phyloP scores from a whole-genome alignment of 2,797 vertebrate species.

The Chanos chanos region DNA sequence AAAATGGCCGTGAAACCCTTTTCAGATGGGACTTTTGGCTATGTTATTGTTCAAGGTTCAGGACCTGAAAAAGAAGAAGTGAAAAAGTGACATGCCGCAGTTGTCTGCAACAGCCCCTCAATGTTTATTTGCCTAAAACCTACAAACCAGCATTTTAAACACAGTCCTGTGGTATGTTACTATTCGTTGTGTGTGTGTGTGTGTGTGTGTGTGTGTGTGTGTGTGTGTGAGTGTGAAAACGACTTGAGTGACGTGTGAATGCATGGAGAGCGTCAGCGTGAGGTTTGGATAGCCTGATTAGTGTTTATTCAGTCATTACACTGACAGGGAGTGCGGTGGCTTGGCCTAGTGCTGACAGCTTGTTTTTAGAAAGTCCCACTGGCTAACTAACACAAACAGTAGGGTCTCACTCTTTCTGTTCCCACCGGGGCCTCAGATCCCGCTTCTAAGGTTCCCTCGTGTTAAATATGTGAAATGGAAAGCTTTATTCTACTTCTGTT shows the following conservation, averaged over 20 bases:
- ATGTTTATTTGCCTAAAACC: conserved; percentile 10
- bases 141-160: conserved; percentile 13
- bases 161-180: conserved; percentile 19
- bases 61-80: no score
- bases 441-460: conserved; percentile 56
- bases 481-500: conserved; percentile 24
- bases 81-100: conserved; percentile 6
- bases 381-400: conserved; percentile 63
- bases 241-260: conserved; percentile 35
- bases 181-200: conserved; percentile 6
- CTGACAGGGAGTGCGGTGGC: conserved; percentile 61
- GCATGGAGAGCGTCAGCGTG: conserved; percentile 54
- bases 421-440: conserved; percentile 49
- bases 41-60: no score
- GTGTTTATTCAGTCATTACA: conserved; percentile 73
- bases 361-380: conserved; percentile 67
- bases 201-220: no score
- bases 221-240: no score
- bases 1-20: no score
- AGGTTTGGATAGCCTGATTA: conserved; percentile 67
- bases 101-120: conserved; percentile 4
- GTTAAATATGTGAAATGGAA: conserved; percentile 39
- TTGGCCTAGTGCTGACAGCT: conserved; percentile 60
- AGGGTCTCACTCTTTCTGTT: conserved; percentile 58
- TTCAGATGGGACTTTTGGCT: no score